A percentile compares a stretch with the other conserved stretches of the same genome.
These are phyloP conservation scores for Syritta pipiens DNA, from an alignment of 2,888 invertebrate species.

Conservation along the genomic window DNA sequence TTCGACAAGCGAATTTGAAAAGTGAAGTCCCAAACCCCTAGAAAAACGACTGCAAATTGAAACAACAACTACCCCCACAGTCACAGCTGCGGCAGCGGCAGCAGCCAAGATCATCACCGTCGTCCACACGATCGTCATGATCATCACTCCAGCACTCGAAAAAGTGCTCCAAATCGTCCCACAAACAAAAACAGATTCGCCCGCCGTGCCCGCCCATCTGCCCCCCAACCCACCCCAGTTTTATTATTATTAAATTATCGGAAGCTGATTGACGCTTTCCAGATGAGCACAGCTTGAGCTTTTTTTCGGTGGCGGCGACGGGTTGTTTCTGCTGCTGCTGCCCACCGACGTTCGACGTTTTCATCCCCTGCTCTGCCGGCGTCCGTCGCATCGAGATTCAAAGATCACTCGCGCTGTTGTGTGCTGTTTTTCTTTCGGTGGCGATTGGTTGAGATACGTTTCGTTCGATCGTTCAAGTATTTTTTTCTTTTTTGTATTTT, in stretches of 20 bases:
- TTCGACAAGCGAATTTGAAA: neutral
- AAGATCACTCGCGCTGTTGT: slow-evolving; percentile 40
- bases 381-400: neutral
- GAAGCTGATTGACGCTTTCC: slow-evolving; percentile 69
- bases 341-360: neutral
- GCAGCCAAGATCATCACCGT: slow-evolving; percentile 21
- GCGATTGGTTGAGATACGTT: slow-evolving; percentile 24
- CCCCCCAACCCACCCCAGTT: neutral
- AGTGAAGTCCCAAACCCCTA: neutral
- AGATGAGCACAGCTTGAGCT: slow-evolving; percentile 69
- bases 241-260: slow-evolving; percentile 69
- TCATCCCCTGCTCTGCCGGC: neutral
- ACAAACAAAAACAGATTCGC: slow-evolving; percentile 55
- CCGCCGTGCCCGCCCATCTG: neutral
- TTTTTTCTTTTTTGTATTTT: neutral
- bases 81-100: neutral
- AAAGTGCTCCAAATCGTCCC: slow-evolving; percentile 66
- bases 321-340: slow-evolving; percentile 1
- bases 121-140: slow-evolving; percentile 29
- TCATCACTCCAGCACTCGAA: slow-evolving; percentile 48
- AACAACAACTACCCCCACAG: slow-evolving; percentile 14
- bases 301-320: slow-evolving; percentile 60
- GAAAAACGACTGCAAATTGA: neutral
- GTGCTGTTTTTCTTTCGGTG: slow-evolving; percentile 54
- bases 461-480: neutral